phyloP scores from a whole-genome alignment of 2,797 vertebrate species.

The Aldrovandia affinis region DNA sequence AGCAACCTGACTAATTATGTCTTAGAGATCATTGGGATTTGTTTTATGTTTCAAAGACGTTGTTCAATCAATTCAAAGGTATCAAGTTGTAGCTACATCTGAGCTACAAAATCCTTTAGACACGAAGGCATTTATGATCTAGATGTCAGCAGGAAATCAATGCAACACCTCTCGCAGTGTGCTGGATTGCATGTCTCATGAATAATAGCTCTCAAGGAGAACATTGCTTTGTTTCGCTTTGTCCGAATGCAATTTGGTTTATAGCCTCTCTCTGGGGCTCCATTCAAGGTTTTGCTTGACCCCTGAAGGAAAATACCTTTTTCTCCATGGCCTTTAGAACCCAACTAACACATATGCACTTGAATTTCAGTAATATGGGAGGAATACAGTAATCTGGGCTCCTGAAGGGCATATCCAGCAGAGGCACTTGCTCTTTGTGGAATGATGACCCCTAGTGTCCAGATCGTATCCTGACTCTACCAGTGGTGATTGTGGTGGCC shows the following conservation, averaged over 20 bases:
- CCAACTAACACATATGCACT: neutral
- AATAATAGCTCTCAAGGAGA: neutral
- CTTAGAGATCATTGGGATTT: neutral
- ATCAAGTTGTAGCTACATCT: neutral
- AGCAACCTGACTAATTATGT: neutral
- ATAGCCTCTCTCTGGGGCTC: neutral
- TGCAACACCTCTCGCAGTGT: neutral
- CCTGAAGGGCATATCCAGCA: neutral
- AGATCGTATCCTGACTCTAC: too few relatives aligned
- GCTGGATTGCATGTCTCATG: neutral
- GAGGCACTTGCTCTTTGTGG: neutral
- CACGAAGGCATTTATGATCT: neutral
- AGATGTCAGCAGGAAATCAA: neutral
- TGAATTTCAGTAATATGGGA: neutral
- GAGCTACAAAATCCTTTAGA: neutral
- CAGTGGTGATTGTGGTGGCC: too few relatives aligned
- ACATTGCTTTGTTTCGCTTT: slow-evolving; percentile 10
- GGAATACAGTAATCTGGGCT: neutral
- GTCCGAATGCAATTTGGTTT: slow-evolving; percentile 14
- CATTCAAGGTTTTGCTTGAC: neutral
- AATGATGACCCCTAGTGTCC: too few relatives aligned
- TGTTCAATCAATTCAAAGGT: neutral
- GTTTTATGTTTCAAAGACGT: neutral
- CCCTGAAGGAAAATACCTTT: neutral
- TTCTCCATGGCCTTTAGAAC: neutral